Evolutionary conservation across 35 echinoderm and acorn worm genomes (phyloP), one percentile per base, ranked within the genome.

Genomic region (Ophiothrix spiculata): DNA sequence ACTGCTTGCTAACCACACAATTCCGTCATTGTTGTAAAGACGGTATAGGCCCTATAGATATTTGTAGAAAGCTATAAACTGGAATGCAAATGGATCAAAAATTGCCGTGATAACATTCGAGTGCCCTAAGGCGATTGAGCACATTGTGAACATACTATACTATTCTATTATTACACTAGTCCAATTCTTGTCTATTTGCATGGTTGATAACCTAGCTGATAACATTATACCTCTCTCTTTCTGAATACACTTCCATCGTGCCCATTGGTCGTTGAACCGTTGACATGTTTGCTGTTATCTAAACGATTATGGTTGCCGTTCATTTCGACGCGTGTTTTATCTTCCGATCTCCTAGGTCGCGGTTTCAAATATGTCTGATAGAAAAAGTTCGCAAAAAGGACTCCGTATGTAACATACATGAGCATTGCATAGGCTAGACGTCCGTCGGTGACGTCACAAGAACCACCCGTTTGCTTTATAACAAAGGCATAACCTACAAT

Each of bases 321-420:
- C 23, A 25, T 69, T 25, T 69, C 60, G 3, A 12, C 60, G n/a
- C n/a, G n/a, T n/a, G n/a, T n/a, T 54, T 54, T 54, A 21, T 54
- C 45, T 54, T 54, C 21, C 16, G 84, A 86, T 86, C 39, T 82
- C 12, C 33, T 49, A 0, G 64, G 78, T 82, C 80, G 79, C 79
- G 33, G 6, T 28, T 31, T 28, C 28, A 99, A 35, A 74, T 99
- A 99, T 0, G 92, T 82, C 33, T 89, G 64, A 79, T 94, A 87
- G 86, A 99, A 99, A 63, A 94, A 99, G 4, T 91, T 78, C 39
- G 91, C 89, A 76, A 99, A 99, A 12, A 99, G 86, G 75, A 93
- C 40, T 69, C 88, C 88, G 83, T 99, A 99, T 78, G 92, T 99
- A 33, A 90, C 77, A 35, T 99, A 99, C 39, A 99, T 87, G 64